Evolutionary conservation across 2,888 invertebrate genomes (phyloP).

Genomic region (Cephus pulcher): DNA sequence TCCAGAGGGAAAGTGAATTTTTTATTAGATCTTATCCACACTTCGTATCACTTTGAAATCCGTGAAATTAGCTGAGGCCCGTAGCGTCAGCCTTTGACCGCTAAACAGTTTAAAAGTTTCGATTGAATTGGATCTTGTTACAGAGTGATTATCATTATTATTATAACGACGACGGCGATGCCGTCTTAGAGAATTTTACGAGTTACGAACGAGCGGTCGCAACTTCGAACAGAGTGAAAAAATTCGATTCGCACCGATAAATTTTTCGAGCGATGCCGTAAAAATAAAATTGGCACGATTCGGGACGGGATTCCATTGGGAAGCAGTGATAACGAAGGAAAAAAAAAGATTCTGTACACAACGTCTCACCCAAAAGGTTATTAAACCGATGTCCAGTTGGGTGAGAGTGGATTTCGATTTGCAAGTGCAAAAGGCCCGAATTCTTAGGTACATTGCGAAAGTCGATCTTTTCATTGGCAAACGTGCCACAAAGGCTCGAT

Average conservation of each 20-base stretch:
- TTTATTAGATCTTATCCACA: not conserved
- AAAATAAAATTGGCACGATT: not conserved
- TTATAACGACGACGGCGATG: not conserved
- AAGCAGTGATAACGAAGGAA: not conserved
- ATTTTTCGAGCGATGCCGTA: not conserved
- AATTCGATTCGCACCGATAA: not conserved
- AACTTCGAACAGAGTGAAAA: not conserved
- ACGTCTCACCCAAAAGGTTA: not conserved
- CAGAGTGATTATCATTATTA: not conserved
- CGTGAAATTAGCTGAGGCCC: not conserved
- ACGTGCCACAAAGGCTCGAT: conserved; percentile 24
- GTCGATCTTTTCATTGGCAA: not conserved
- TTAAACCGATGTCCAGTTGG: not conserved
- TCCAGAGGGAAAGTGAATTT: not conserved
- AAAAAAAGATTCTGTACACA: too few species aligned
- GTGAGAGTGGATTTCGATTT: not conserved
- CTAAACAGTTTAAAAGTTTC: not conserved
- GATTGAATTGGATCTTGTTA: not conserved
- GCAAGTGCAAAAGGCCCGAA: not conserved
- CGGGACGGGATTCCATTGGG: not conserved
- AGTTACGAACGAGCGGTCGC: not conserved
- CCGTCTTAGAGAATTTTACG: not conserved
- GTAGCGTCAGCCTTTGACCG: not conserved
- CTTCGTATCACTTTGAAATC: not conserved
- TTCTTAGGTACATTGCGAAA: not conserved